These are phyloP conservation scores for Andrena bicolor DNA, from an alignment of 2,888 invertebrate species.

Conservation along the genomic window DNA sequence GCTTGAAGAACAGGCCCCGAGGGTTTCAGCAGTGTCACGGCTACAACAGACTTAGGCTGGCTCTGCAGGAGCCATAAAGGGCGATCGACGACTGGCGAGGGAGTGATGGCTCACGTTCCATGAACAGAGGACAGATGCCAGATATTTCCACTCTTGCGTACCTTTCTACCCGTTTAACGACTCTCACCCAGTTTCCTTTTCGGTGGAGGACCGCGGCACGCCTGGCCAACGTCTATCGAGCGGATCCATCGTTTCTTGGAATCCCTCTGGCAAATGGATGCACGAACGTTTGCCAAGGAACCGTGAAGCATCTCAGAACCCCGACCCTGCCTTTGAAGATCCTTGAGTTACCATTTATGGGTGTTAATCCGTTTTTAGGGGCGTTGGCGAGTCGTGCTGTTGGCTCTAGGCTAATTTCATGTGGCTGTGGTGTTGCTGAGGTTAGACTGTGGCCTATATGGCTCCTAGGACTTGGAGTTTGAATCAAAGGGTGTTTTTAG, in stretches of 20 bases:
- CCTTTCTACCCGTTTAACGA: constrained; percentile 30
- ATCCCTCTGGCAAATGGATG: background rate
- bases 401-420: background rate
- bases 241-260: background rate
- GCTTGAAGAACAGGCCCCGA: background rate
- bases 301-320: constrained; percentile 1
- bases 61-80: background rate
- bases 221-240: constrained; percentile 8
- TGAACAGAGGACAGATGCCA: background rate
- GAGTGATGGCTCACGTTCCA: background rate
- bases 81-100: constrained; percentile 1
- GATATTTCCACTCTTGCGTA: constrained; percentile 2
- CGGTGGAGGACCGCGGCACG: background rate
- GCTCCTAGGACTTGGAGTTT: too few relatives aligned
- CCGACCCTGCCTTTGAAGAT: background rate
- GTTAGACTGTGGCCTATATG: too few relatives aligned
- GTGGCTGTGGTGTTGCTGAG: background rate
- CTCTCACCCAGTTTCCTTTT: constrained; percentile 26
- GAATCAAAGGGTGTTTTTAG: too few relatives aligned
- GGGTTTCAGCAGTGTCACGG: background rate
- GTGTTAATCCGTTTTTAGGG: background rate
- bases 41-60: background rate
- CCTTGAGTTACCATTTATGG: background rate
- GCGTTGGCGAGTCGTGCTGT: background rate
- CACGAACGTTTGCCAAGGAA: background rate